Percentiles rank a stretch among this genome's conserved stretches.
These are phyloP conservation scores for Congeria kusceri DNA, from an alignment of 2,888 invertebrate genomes.

Conservation along the genomic window DNA sequence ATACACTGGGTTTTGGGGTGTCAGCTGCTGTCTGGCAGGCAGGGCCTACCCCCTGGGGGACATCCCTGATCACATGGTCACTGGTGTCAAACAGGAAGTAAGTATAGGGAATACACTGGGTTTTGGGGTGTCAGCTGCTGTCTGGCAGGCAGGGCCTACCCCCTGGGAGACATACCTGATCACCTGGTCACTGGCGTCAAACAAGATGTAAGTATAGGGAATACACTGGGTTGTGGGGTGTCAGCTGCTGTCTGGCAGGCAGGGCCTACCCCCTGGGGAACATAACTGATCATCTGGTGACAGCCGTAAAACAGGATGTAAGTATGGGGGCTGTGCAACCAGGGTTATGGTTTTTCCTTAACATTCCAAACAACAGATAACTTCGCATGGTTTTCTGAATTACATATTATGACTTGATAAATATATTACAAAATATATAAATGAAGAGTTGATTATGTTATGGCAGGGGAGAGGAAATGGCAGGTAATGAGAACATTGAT, in stretches of 20 bases:
- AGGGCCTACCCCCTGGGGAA: constrained; percentile 92
- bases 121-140: constrained; percentile 90
- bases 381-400: too few relatives aligned
- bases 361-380: too few relatives aligned
- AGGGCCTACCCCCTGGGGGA: constrained; percentile 92
- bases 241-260: constrained; percentile 92
- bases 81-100: constrained; percentile 91
- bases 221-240: too few relatives aligned
- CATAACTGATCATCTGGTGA: constrained; percentile 88
- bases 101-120: constrained; percentile 92
- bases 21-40: constrained; percentile 92
- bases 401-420: too few relatives aligned
- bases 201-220: constrained; percentile 89
- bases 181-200: constrained; percentile 89
- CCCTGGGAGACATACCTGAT: constrained; percentile 90
- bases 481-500: too few relatives aligned
- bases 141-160: constrained; percentile 94
- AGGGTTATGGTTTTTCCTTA: too few relatives aligned
- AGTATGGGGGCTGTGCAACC: constrained; percentile 78
- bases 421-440: too few relatives aligned
- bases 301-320: constrained; percentile 91
- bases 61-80: constrained; percentile 88
- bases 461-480: too few relatives aligned
- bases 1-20: too few relatives aligned
- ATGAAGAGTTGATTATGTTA: too few relatives aligned